Evolutionary conservation across 2,113 vertebrate species (phyloP), one percentile per base, ranked within the genome.

Genomic region (Hiodon tergisus): DNA sequence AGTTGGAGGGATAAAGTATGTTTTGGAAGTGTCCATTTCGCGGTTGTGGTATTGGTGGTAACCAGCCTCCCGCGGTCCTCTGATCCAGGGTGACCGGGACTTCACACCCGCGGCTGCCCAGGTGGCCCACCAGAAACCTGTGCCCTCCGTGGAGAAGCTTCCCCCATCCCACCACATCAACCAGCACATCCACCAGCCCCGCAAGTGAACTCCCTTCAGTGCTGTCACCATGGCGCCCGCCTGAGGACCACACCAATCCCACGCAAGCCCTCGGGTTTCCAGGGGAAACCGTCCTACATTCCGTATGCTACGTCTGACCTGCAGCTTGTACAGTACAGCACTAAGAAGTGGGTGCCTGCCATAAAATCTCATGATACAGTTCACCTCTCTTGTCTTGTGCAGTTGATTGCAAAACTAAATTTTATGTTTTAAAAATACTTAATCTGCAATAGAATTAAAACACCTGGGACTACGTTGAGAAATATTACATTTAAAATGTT

Each of bases 51-150:
- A 31, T 31, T 2, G 31, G 31, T 31, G 31, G 31, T 31, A 10
- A 75, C 14, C 46, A 2, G 52, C 61, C 5, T 8, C 69, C 16
- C 10, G 13, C 50, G 71, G 31, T 72, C 9, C 9, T 78, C 83
- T 76, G 77, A 73, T 77, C 69, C 6, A 99, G 97, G 97, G 97
- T 0, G 96, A 99, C 87, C 97, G 95, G 83, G 97, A 99, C 89
- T 99, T 99, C 87, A 95, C 97, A 59, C 97, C 97, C 0, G 96
- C 94, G 0, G 97, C 97, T 0, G 97, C 97, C 54, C 96, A 99
- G 89, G 97, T 98, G 84, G 97, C 97, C 74, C 97, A 99, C 87
- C 95, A 96, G 87, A 99, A 99, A 85, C 97, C 97, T n/a, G 94
- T 95, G 75, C 94, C 97, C 59, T 86, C 94, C 61, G 90, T 96